A percentile compares a stretch with the other conserved stretches of the same genome.
Evolutionary conservation across 1,140 invertebrate genomes (phyloP).

Genomic region (Nixonia krombeini): DNA sequence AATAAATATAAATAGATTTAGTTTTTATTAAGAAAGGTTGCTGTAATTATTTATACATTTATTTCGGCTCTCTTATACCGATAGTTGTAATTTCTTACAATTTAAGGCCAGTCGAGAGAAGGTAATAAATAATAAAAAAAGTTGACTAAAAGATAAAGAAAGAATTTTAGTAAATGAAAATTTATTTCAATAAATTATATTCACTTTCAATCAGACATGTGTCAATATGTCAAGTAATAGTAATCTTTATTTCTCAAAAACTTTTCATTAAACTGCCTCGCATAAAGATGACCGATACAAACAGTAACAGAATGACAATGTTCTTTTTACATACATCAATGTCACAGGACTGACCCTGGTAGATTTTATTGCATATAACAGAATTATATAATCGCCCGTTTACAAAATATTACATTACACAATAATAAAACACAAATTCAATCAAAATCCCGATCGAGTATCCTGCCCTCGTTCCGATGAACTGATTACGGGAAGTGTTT

Average conservation of each 20-base stretch:
- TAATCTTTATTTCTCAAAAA: conserved; percentile 53
- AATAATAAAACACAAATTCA: conserved; percentile 43
- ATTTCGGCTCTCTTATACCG: too few relatives aligned
- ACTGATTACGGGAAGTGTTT: not conserved
- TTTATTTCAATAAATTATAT: conserved; percentile 48
- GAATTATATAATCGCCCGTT: conserved; percentile 41
- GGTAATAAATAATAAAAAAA: conserved; percentile 7
- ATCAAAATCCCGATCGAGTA: conserved; percentile 36
- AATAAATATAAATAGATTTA: too few relatives aligned
- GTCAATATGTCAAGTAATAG: conserved; percentile 49
- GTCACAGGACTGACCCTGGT: conserved; percentile 37
- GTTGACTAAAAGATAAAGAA: conserved; percentile 10
- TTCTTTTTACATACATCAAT: conserved; percentile 41
- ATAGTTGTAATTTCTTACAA: too few relatives aligned
- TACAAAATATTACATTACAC: conserved; percentile 35
- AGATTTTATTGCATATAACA: conserved; percentile 41
- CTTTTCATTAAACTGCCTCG: conserved; percentile 46
- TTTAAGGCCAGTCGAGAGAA: too few relatives aligned
- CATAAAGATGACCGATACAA: conserved; percentile 47
- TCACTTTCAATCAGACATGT: conserved; percentile 44
- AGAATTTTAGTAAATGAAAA: conserved; percentile 32
- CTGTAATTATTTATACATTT: too few relatives aligned
- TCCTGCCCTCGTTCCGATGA: conserved; percentile 5
- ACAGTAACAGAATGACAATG: conserved; percentile 44
- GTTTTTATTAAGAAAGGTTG: too few relatives aligned